Evolutionary conservation across 1,140 invertebrate species (phyloP), one percentile per base, ranked within the genome.

Genomic region (Uloborus diversus): DNA sequence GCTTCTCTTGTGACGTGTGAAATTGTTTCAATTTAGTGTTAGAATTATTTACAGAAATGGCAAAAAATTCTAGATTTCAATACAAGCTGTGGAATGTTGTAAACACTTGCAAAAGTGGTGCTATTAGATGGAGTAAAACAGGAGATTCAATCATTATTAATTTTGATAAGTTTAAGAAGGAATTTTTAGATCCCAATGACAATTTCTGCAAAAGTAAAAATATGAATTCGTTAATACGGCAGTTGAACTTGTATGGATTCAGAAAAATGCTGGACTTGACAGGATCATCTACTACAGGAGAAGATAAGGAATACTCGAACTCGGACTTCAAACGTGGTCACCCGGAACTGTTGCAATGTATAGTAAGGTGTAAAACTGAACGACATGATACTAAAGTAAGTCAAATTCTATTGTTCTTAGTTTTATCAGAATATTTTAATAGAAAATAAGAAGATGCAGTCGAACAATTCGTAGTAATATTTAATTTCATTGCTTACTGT

Each of bases 181-280:
- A 82, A 20, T 82, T 65, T 80, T 33, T 82, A 35, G 25, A 82
- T 30, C 3, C 86, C 64, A 37, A 84, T 85, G 59, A 87, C 84
- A 20, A 87, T 84, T 80, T 86, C 82, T 59, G 30, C 20, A 81
- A 88, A 87, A 79, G 83, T 83, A 66, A 86, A 20, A 88, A 84
- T 27, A 85, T 82, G 37, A 82, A 69, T 37, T 83, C 82, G 28
- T 88, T 84, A 35, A 81, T 83, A 11, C 80, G 81, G 20, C 84
- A 70, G 85, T 85, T 83, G 86, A 87, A 81, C 85, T 84, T 80
- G 69, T 85, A 51, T 85, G 84, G 27, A 82, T 87, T 64, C 78
- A 59, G 17, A 85, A 82, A 71, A 80, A 23, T 64, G 33, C 9
- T 42, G 0, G 61, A 64, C 13, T 13, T 64, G 17, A 47, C 14